phyloP scores from a whole-genome alignment of 2,888 invertebrate species.

The Apotomis turbidana region DNA sequence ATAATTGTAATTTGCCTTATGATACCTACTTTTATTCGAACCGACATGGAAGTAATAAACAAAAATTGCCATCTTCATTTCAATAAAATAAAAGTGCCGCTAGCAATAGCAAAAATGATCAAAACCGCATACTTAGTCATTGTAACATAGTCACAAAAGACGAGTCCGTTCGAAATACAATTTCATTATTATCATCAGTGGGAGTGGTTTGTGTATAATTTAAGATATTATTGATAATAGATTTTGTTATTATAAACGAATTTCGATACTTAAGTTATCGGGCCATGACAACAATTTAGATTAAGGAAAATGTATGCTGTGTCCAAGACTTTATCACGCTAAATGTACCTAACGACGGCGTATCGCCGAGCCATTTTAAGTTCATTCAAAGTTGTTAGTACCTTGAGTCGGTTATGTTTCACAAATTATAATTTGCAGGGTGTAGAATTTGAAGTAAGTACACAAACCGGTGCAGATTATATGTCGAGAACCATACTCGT shows the following conservation, averaged over 20 bases:
- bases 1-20: not conserved
- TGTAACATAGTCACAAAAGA: slow-evolving; percentile 74
- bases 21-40: not conserved
- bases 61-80: slow-evolving; percentile 10
- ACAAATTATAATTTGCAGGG: slow-evolving; percentile 14
- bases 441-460: not conserved
- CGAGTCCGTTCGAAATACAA: slow-evolving; percentile 60
- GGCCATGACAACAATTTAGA: slow-evolving; percentile 78
- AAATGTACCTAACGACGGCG: slow-evolving; percentile 25
- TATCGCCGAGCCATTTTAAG: slow-evolving; percentile 23
- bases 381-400: slow-evolving; percentile 16
- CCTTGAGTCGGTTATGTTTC: slow-evolving; percentile 1
- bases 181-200: slow-evolving; percentile 70
- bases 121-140: slow-evolving; percentile 57
- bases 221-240: slow-evolving; percentile 69
- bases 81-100: not conserved
- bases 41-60: slow-evolving; percentile 63
- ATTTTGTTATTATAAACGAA: slow-evolving; percentile 71
- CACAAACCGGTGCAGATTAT: slow-evolving; percentile 7
- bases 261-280: slow-evolving; percentile 77
- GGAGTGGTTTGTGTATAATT: slow-evolving; percentile 78
- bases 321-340: slow-evolving; percentile 67
- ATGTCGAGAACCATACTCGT: slow-evolving; percentile 8
- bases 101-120: slow-evolving; percentile 4
- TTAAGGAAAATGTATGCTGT: slow-evolving; percentile 68